Conservation (phyloP, 2,797 vertebrate genomes). For the Hoplostethus mediterraneus region DNA sequence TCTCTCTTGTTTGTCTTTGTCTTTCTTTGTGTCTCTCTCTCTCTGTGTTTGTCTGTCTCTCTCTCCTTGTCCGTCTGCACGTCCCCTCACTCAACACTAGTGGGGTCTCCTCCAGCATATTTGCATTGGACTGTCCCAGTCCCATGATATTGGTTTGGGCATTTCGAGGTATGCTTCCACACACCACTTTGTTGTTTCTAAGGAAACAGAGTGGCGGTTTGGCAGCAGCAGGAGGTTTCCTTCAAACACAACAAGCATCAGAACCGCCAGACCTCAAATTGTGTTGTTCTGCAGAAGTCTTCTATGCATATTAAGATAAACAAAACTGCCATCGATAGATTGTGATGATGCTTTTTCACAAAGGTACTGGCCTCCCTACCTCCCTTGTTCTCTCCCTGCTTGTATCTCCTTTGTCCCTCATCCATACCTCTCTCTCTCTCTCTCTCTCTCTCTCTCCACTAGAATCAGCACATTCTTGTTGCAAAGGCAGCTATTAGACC, state of each 20-base stretch:
- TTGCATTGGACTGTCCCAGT: conserved; percentile 36
- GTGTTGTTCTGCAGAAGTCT: conserved; percentile 34
- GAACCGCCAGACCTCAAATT: conserved; percentile 38
- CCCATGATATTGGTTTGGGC: conserved; percentile 33
- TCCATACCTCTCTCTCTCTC: not conserved
- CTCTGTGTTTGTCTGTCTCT: not conserved
- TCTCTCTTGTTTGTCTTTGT: conserved; percentile 11
- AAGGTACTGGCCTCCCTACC: conserved; percentile 17
- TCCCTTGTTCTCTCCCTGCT: conserved; percentile 10
- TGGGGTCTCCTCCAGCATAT: conserved; percentile 8
- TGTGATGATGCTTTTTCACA: conserved; percentile 8
- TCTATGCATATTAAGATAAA: conserved; percentile 45
- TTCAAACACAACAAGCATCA: conserved; percentile 54
- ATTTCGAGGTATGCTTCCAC: conserved; percentile 45
- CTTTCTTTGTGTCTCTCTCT: not conserved
- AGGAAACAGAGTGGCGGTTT: conserved; percentile 61
- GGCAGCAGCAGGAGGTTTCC: conserved; percentile 63
- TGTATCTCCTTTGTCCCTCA: conserved; percentile 1
- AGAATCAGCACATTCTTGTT: not conserved
- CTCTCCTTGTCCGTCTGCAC: not conserved
- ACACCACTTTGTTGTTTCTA: conserved; percentile 65
- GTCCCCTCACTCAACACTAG: not conserved
- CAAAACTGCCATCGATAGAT: conserved; percentile 44
- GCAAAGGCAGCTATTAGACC: not conserved
- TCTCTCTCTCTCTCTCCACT: not conserved